Base-by-base conservation (phyloP, 1,140 invertebrate genomes). In the Chlorops oryzae region DNA sequence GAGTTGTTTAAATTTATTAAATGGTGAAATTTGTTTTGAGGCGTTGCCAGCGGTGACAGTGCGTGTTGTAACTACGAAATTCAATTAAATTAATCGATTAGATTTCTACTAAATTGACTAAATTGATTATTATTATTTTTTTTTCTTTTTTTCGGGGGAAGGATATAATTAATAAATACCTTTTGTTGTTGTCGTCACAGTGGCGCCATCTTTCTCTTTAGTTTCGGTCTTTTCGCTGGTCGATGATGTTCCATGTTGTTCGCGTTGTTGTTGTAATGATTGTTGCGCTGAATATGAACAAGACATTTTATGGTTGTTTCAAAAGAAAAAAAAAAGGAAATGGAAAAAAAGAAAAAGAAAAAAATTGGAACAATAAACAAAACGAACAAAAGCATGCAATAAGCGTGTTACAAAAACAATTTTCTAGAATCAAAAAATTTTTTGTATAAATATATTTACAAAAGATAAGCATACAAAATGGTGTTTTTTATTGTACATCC, bases 1-100 rank as follows among this genome's bases (percentile, higher is more conserved):
- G 72, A 92, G 79, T 78, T 92, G 87, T 66, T 85, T 83, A 77
- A 93, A 92, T 77, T 92, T 92, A 65, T 86, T 84, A 76, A 92
- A 90, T 51, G 90, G 86, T 59, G 88, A 90, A 62, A 87, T 79
- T 50, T 85, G 80, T 72, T 87, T 87, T 50, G 76, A 61, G 64
- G 77, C 78, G 77, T 71, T 73, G 70, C 74, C 74, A 62, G 77
- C 77, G 67, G 70, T 70, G 54, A 73, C 77, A 55, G 77, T 74
- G 60, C 74, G 77, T 60, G 81, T 82, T 59, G 78, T 79, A 63
- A 83, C 85, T 87, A n/a, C n/a, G n/a, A n/a, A n/a, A n/a, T n/a
- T n/a, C n/a, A n/a, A n/a, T n/a, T n/a, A n/a, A n/a, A n/a, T 20
- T 7, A 40, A 40, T 40, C 6, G 20, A 6, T 15, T 40, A n/a